Evolutionary conservation across 2,113 vertebrate genomes (phyloP), one percentile per base, ranked within the genome.

Genomic region (Glaucomys volans): DNA sequence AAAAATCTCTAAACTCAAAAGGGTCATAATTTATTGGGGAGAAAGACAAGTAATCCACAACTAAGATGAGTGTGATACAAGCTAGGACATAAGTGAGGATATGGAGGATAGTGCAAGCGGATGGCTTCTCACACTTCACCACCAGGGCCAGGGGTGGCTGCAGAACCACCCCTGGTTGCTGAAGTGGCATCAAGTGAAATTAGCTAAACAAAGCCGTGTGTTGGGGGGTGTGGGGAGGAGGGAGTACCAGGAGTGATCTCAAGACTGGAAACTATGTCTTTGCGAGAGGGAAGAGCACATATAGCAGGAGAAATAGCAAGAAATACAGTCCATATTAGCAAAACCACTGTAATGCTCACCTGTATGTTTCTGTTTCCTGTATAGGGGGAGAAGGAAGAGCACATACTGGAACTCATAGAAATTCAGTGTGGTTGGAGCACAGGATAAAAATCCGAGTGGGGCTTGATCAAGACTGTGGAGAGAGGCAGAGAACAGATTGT

Each of bases 181-280:
- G 13, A 93, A 93, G 20, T n/a, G 42, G 57, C n/a, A 24, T 17
- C 20, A 77, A 18, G 62, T 71, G 37, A 57, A 14, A 8, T 71
- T 47, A 87, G 13, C 16, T 54, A 17, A 42, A 5, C 28, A 30
- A 72, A 67, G 47, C 3, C 11, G 37, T 17, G 16, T 22, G 54
- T 1, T 17, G 4, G 3, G 59, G 26, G 26, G 59, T 5, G 54
- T 18, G 16, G 13, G 85, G 30, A 3, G 0, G 0, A 35, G 30
- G 54, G 35, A 64, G 10, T 47, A 13, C 4, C 1, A 6, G 12
- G 18, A 54, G 22, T 79, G 1, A 42, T 69, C 11, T 86, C 47
- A 64, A 71, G 28, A 35, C 10, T 66, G 24, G n/a, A 86, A 85
- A 57, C 30, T 18, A 1, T 69, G 5, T 54, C 26, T 35, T 95